phyloP scores from a whole-genome alignment of 1,140 invertebrate genomes.

The Harlomillsia oculata region DNA sequence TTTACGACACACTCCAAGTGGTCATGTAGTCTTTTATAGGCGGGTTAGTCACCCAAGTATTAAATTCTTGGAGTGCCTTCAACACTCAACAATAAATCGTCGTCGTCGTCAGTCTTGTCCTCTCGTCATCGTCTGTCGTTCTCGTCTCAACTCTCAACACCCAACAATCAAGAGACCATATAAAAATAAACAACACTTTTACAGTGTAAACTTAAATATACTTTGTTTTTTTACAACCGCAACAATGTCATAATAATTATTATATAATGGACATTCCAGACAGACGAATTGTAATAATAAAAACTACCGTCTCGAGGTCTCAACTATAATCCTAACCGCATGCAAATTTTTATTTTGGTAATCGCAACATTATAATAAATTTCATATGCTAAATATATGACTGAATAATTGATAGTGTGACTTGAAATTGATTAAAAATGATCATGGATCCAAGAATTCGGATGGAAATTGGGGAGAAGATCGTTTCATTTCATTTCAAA shows the following conservation, averaged over 20 bases:
- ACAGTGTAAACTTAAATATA: background rate
- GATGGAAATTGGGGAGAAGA: background rate
- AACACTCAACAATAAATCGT: conserved; percentile 2
- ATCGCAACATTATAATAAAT: background rate
- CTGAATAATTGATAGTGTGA: background rate
- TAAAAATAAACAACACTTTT: background rate
- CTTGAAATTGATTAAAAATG: background rate
- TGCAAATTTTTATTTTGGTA: too few relatives aligned
- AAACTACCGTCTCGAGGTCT: too few relatives aligned
- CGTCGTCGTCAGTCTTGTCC: background rate
- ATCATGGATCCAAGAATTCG: too few relatives aligned
- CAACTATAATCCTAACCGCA: too few relatives aligned
- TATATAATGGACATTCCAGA: too few relatives aligned
- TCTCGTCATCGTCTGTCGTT: background rate
- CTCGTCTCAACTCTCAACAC: background rate
- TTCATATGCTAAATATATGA: background rate
- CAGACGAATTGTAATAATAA: too few relatives aligned
- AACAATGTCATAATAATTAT: background rate
- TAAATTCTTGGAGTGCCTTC: conserved; percentile 16
- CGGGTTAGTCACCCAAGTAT: conserved; percentile 12
- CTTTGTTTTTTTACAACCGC: background rate
- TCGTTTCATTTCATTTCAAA: background rate
- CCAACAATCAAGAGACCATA: background rate
- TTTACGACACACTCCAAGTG: conserved; percentile 5
- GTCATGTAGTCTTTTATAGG: conserved; percentile 17